Conservation (phyloP, 2,797 vertebrate genomes). For the Cheirogaleus major region DNA sequence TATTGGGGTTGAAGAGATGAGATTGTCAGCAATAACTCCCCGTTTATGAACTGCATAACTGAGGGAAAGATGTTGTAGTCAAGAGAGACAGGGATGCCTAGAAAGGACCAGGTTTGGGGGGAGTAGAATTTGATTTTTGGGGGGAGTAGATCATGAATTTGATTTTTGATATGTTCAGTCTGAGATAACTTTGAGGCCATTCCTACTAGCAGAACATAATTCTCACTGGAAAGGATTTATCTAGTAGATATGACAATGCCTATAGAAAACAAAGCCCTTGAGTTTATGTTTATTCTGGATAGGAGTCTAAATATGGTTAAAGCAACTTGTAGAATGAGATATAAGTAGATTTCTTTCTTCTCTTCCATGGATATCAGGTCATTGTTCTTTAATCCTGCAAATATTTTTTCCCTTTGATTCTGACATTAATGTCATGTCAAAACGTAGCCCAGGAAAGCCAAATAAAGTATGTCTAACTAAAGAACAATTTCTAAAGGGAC, state of each 20-base stretch:
- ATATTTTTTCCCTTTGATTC: background rate
- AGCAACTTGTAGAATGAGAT: background rate
- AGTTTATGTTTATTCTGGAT: background rate
- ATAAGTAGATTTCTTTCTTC: background rate
- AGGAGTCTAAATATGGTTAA: background rate
- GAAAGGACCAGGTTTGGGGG: background rate
- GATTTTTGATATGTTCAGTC: background rate
- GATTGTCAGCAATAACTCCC: background rate
- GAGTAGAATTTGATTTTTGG: background rate
- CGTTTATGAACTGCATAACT: background rate
- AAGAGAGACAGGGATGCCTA: background rate
- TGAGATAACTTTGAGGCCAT: background rate
- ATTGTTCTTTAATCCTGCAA: background rate
- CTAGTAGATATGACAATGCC: background rate
- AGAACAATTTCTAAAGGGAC: background rate
- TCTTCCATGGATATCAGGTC: background rate
- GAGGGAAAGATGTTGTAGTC: background rate
- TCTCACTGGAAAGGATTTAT: background rate
- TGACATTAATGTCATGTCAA: constrained; percentile 31
- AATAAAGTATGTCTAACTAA: background rate
- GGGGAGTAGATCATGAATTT: background rate
- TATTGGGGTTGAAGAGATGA: background rate
- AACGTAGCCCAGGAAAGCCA: background rate
- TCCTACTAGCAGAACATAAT: background rate
- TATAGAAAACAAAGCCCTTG: background rate